These are phyloP conservation scores for Myotis vivesi DNA, from an alignment of 2,797 vertebrate genomes.

Conservation along the genomic window DNA sequence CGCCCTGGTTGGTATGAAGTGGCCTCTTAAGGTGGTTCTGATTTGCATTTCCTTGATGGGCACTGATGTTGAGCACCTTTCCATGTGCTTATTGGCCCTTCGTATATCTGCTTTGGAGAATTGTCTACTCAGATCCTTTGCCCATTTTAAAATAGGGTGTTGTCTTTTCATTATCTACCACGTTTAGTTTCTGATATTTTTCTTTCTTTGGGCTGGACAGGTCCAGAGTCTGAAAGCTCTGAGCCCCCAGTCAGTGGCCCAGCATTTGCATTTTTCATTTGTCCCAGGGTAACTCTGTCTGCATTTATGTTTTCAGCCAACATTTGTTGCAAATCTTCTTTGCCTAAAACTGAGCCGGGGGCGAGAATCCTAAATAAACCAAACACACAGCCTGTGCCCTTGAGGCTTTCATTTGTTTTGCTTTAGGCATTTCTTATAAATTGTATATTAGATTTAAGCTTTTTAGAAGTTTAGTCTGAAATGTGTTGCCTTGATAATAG, in stretches of 20 bases:
- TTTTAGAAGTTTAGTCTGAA: neutral
- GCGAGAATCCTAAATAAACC: neutral
- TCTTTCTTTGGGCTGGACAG: neutral
- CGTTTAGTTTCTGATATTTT: neutral
- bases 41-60: neutral
- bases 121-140: neutral
- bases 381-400: neutral
- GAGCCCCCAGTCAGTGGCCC: neutral
- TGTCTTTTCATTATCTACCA: conserved; percentile 28
- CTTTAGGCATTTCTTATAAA: neutral
- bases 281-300: neutral
- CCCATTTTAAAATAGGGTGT: neutral
- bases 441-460: neutral
- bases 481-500: neutral
- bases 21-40: neutral
- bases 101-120: neutral
- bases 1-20: neutral
- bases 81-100: neutral
- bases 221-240: neutral
- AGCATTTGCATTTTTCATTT: neutral
- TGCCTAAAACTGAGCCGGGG: neutral
- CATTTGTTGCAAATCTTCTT: neutral
- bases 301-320: neutral
- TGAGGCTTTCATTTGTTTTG: neutral
- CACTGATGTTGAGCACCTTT: neutral